Evolutionary conservation across 2,888 invertebrate species (phyloP).

Genomic region (Xestoiulus laeticollis): DNA sequence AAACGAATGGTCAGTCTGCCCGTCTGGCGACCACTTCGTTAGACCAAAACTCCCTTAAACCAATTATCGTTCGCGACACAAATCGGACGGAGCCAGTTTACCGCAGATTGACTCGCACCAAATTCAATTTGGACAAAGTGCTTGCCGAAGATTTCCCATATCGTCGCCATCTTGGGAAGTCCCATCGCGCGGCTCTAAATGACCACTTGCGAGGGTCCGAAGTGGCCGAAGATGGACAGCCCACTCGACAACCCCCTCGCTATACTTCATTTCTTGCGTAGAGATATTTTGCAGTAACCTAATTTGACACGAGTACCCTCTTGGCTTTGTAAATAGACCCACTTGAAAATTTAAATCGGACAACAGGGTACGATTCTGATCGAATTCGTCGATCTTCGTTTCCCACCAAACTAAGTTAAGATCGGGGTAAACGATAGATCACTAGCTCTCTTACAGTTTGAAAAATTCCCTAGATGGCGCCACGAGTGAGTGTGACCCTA

Average conservation of each 20-base stretch:
- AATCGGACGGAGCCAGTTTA: slow-evolving; percentile 49
- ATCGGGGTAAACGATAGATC: background rate
- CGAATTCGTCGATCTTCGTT: background rate
- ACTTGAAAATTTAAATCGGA: background rate
- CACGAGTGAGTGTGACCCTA: too few relatives aligned
- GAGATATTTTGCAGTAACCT: background rate
- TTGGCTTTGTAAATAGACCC: background rate
- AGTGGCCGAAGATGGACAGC: background rate
- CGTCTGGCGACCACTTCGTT: slow-evolving; percentile 51
- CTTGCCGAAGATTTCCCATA: slow-evolving; percentile 50
- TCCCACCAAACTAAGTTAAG: background rate
- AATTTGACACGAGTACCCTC: background rate
- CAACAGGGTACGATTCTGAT: slow-evolving; percentile 16
- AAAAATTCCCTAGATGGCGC: too few relatives aligned
- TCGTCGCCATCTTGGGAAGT: background rate
- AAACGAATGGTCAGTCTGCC: slow-evolving; percentile 47
- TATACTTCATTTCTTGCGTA: background rate
- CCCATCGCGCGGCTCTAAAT: background rate
- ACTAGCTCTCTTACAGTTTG: background rate
- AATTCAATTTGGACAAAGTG: slow-evolving; percentile 36
- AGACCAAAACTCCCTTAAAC: slow-evolving; percentile 46
- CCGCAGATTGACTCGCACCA: slow-evolving; percentile 51
- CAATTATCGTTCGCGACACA: slow-evolving; percentile 49
- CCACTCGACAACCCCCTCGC: background rate
- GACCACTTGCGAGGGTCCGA: background rate